Evolutionary conservation across 1,140 invertebrate genomes (phyloP), one percentile per base, ranked within the genome.

Genomic region (Pogonomyrmex californicus): DNA sequence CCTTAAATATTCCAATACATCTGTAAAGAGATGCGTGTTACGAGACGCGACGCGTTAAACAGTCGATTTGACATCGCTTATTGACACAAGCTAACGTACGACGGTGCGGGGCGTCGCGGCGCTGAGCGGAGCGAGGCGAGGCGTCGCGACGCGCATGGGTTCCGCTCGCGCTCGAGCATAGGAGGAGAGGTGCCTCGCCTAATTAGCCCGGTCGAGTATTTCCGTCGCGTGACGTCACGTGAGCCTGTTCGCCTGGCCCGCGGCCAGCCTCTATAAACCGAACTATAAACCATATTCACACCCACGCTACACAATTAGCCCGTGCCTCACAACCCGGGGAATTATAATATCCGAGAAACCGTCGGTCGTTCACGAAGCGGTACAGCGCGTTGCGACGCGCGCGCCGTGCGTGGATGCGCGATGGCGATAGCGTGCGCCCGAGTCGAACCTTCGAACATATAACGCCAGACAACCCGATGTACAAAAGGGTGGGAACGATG

Each of bases 211-310:
- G 91, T 82, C 91, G 94, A 86, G 92, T 95, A 95, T 95, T 95
- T 95, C 93, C 93, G 94, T 95, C 92, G 92, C 94, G 94, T 95
- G 94, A 95, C 94, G 94, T 95, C 94, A 95, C 94, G 91, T 93
- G 93, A 94, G 93, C 94, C 93, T 93, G 92, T 95, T 95, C 93
- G 94, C 91, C 92, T 95, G 94, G 94, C 94, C 87, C 89, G 87
- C 87, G 91, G 94, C 94, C 94, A 95, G 93, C 88, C 94, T 94
- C 94, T 94, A 92, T 91, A 23, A 23, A 90, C 93, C 93, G 92
- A 94, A 95, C 94, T 94, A 94, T 94, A 95, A 95, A 94, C 94
- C 93, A 94, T 94, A 94, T 95, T 95, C 94, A 92, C 94, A 94
- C 94, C 94, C 94, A 95, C 94, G 94, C 94, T 93, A 94, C 93